Conservation (phyloP, 2,113 vertebrate species). For the Agapornis roseicollis region DNA sequence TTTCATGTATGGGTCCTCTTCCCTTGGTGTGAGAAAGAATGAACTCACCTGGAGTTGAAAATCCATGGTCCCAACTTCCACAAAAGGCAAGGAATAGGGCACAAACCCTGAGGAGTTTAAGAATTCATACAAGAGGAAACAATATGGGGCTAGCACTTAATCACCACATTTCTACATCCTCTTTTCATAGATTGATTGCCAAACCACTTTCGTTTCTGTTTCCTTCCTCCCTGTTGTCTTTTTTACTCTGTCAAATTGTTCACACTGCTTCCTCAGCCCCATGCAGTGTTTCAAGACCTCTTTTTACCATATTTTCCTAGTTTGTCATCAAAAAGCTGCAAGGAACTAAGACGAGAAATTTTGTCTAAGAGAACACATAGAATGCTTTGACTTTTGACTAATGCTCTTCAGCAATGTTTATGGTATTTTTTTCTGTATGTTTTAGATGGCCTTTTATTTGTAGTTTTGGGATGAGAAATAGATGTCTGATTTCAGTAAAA, state of each 20-base stretch:
- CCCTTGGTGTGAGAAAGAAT: not conserved
- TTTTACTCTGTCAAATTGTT: not conserved
- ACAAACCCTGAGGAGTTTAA: not conserved
- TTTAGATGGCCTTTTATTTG: not conserved
- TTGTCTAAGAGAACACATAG: not conserved
- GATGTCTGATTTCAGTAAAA: not conserved
- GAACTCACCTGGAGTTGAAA: not conserved
- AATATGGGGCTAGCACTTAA: not conserved
- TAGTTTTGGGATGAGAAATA: not conserved
- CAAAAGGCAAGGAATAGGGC: not conserved
- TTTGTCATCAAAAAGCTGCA: not conserved
- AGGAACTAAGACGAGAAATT: not conserved
- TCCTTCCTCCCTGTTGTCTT: not conserved
- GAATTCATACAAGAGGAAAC: not conserved
- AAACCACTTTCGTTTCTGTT: slow-evolving; percentile 23
- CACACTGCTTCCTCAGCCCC: not conserved
- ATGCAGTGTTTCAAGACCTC: not conserved
- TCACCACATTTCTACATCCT: not conserved
- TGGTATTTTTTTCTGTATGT: not conserved
- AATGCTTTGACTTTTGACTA: not conserved
- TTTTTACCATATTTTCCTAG: not conserved
- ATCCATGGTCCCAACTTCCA: not conserved
- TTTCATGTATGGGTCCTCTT: not conserved
- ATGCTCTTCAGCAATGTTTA: not conserved
- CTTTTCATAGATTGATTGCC: not conserved